Evolutionary conservation across 2,888 invertebrate genomes (phyloP).

Genomic region (Eurytoma californica): DNA sequence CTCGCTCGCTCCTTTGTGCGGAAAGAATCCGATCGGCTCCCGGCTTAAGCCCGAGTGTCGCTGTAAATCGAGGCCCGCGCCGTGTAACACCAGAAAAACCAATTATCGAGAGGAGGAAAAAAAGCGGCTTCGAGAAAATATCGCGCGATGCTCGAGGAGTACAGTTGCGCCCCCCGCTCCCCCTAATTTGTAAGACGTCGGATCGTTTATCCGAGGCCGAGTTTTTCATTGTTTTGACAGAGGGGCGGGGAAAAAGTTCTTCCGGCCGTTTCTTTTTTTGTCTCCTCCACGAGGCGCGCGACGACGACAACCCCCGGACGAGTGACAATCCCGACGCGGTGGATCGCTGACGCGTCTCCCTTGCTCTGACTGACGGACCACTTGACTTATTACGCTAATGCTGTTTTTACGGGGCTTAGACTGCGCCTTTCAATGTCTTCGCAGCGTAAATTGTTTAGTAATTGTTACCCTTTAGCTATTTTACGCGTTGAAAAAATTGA

Average conservation of each 20-base stretch:
- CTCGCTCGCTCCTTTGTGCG: neutral
- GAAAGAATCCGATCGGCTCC: constrained; percentile 23
- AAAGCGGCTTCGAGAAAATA: constrained; percentile 23
- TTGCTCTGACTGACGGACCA: constrained; percentile 11
- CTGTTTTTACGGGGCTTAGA: constrained; percentile 1
- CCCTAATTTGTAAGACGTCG: constrained; percentile 39
- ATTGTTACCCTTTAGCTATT: too few species aligned
- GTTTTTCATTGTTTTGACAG: constrained; percentile 54
- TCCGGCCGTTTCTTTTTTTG: constrained; percentile 17
- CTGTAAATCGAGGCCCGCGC: constrained; percentile 47
- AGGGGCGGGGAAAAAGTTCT: constrained; percentile 29
- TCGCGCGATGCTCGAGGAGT: neutral
- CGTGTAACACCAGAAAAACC: constrained; percentile 22
- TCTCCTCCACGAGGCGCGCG: neutral
- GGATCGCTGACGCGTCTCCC: constrained; percentile 8
- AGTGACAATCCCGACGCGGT: neutral
- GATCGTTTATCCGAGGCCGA: constrained; percentile 20
- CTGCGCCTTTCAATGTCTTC: too few species aligned
- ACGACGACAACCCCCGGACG: neutral
- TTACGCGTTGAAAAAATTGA: too few species aligned
- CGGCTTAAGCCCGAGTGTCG: constrained; percentile 45
- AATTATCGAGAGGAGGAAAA: constrained; percentile 34
- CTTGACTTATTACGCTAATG: constrained; percentile 25
- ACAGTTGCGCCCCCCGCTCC: neutral
- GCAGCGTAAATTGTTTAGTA: too few species aligned